Percentiles rank a stretch among this genome's conserved stretches.
Conservation (phyloP, 2,888 invertebrate species). For the Lasioglossum pauxillum region DNA sequence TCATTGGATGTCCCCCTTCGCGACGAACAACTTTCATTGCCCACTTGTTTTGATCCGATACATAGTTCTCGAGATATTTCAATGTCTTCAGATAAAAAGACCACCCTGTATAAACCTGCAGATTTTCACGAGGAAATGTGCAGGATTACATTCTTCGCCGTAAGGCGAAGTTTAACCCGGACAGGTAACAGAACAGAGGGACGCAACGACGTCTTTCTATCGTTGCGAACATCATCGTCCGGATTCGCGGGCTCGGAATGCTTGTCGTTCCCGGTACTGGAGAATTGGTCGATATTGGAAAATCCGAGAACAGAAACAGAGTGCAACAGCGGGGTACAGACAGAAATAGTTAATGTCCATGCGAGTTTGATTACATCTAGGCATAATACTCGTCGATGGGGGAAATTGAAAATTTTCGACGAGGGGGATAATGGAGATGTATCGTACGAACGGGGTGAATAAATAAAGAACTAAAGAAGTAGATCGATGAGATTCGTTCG, state of each 20-base stretch:
- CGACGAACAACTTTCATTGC: too few relatives aligned
- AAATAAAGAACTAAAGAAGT: background rate
- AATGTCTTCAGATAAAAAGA: too few relatives aligned
- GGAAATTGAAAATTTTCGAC: constrained; percentile 3
- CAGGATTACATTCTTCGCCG: too few relatives aligned
- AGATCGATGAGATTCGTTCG: constrained; percentile 1
- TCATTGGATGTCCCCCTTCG: too few relatives aligned
- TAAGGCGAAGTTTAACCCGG: too few relatives aligned
- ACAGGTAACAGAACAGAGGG: background rate
- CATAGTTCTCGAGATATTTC: too few relatives aligned
- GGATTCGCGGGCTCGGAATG: constrained; percentile 33
- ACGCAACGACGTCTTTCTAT: background rate
- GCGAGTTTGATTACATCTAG: constrained; percentile 46
- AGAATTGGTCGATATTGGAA: constrained; percentile 69
- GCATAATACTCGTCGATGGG: constrained; percentile 9
- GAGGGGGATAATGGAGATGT: background rate
- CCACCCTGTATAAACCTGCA: too few relatives aligned
- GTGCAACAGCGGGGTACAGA: constrained; percentile 56
- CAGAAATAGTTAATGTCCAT: constrained; percentile 54
- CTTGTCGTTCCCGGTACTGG: constrained; percentile 9
- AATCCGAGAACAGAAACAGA: constrained; percentile 56
- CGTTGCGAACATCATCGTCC: background rate
- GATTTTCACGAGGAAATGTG: too few relatives aligned
- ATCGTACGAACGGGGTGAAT: constrained; percentile 1
- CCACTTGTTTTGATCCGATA: too few relatives aligned